Percentiles rank a stretch among this genome's conserved stretches.
Evolutionary conservation across 2,797 vertebrate genomes (phyloP).

Genomic region (Adelosebastes latens): DNA sequence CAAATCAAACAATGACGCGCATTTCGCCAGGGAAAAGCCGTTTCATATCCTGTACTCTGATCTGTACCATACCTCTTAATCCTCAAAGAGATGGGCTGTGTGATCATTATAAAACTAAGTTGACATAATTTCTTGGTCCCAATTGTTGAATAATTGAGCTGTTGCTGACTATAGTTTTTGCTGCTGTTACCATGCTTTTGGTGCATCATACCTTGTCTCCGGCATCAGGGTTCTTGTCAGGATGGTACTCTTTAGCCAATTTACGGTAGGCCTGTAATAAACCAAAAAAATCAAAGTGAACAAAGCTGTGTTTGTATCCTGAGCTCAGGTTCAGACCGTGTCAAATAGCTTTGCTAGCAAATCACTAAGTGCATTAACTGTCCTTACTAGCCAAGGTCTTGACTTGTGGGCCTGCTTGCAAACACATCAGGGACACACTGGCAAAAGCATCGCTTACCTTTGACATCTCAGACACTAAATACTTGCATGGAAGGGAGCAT

Average conservation of each 20-base stretch:
- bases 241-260: conserved; percentile 96
- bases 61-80: neutral
- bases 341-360: neutral
- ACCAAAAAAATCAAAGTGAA: conserved; percentile 21
- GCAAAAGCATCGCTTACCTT: conserved; percentile 34
- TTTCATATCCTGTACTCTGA: conserved; percentile 18
- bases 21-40: neutral
- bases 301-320: neutral
- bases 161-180: neutral
- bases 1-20: neutral
- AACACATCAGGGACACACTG: conserved; percentile 54
- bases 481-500: no score
- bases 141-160: conserved; percentile 11
- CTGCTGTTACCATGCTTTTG: conserved; percentile 4
- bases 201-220: conserved; percentile 91
- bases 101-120: conserved; percentile 16
- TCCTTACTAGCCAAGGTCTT: neutral
- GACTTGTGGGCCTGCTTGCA: conserved; percentile 50
- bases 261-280: conserved; percentile 91
- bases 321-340: neutral
- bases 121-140: neutral
- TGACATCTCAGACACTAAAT: conserved; percentile 25
- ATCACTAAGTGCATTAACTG: conserved; percentile 7
- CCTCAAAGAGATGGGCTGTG: conserved; percentile 9
- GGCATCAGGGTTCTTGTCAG: conserved; percentile 97